Evolutionary conservation across 2,797 vertebrate genomes (phyloP).

Genomic region (Cyprinella venusta): DNA sequence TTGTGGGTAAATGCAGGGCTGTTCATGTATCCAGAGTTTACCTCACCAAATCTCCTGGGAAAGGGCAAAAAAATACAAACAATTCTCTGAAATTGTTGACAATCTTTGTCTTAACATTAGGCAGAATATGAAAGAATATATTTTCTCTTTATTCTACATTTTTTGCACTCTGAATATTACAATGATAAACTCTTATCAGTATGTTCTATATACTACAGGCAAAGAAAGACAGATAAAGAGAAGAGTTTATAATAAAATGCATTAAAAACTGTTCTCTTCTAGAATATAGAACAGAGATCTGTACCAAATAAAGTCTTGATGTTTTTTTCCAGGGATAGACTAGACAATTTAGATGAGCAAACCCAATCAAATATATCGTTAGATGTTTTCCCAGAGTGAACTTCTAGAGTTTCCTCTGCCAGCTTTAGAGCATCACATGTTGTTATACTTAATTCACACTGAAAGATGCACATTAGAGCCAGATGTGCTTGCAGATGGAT

Average conservation of each 20-base stretch:
- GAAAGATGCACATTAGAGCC: slow-evolving; percentile 24
- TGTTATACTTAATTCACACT: slow-evolving; percentile 38
- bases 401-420: slow-evolving; percentile 2
- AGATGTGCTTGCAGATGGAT: slow-evolving; percentile 42
- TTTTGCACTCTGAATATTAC: background rate
- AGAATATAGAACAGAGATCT: background rate
- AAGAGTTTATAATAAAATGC: background rate
- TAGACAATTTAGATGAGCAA: slow-evolving; percentile 22
- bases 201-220: background rate
- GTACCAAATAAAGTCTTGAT: slow-evolving; percentile 12
- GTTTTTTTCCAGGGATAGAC: slow-evolving; percentile 25
- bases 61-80: background rate
- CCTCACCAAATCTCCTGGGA: background rate
- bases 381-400: slow-evolving; percentile 27
- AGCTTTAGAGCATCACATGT: slow-evolving; percentile 28
- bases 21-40: slow-evolving; percentile 19
- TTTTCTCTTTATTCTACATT: background rate
- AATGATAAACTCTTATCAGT: background rate
- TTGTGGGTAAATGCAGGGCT: slow-evolving; percentile 17
- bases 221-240: background rate
- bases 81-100: background rate
- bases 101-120: background rate
- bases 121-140: background rate
- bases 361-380: slow-evolving; percentile 12
- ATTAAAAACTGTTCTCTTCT: background rate